phyloP scores from a whole-genome alignment of 2,888 invertebrate species.

The Microctonus brassicae region DNA sequence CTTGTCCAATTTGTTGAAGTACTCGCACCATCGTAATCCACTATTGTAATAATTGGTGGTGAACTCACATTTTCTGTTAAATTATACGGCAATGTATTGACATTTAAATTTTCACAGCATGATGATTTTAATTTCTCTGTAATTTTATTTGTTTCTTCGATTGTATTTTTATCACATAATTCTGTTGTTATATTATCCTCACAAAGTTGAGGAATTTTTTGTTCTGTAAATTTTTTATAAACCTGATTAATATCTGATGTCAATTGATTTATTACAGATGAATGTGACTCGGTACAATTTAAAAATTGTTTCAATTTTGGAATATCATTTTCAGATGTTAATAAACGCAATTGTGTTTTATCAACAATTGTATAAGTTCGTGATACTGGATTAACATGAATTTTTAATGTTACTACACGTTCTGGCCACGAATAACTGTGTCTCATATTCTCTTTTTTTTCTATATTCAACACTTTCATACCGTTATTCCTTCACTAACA shows the following conservation, averaged over 20 bases:
- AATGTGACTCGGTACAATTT: neutral
- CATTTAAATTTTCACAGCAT: neutral
- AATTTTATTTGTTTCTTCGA: neutral
- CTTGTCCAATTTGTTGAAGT: slow-evolving; percentile 33
- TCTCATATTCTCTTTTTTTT: slow-evolving; percentile 50
- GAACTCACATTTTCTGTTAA: neutral
- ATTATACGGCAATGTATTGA: neutral
- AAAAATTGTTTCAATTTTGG: neutral
- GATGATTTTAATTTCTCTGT: neutral
- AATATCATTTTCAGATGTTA: slow-evolving; percentile 5
- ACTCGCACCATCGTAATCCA: slow-evolving; percentile 50
- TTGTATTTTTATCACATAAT: neutral
- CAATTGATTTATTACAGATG: neutral
- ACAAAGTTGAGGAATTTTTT: neutral
- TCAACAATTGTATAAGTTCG: slow-evolving; percentile 58
- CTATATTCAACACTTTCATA: slow-evolving; percentile 49
- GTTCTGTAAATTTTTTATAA: neutral
- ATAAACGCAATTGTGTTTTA: neutral
- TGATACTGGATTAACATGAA: slow-evolving; percentile 58
- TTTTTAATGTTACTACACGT: slow-evolving; percentile 55
- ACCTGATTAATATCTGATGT: neutral
- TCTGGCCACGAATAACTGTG: slow-evolving; percentile 63
- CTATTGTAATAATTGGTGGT: slow-evolving; percentile 49
- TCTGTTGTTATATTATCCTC: neutral
- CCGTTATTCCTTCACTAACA: slow-evolving; percentile 11